phyloP scores from a whole-genome alignment of 2,797 vertebrate species.

The Hozukius guyotensis region DNA sequence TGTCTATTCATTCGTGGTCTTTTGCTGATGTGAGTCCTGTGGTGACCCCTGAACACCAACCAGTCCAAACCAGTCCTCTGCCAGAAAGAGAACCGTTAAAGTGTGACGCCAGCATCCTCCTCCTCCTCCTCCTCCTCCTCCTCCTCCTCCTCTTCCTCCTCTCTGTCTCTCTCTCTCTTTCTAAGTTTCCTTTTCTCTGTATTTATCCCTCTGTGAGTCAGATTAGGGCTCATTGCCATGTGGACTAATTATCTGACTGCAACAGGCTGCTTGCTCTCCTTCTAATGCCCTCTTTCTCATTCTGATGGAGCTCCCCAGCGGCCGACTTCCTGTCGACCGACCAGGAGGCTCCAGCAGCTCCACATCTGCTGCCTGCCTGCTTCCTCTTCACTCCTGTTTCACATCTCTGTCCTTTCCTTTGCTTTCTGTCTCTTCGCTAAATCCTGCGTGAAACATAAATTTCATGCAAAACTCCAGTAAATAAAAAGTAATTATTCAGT shows the following conservation, averaged over 20 bases:
- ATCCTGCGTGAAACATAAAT: not conserved
- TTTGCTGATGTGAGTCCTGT: slow-evolving; percentile 36
- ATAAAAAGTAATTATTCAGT: not conserved
- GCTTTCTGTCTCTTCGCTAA: not conserved
- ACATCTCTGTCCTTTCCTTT: not conserved
- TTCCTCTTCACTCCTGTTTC: not conserved
- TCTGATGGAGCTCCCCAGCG: slow-evolving; percentile 56
- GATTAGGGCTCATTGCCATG: slow-evolving; percentile 69
- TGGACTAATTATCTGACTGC: slow-evolving; percentile 77
- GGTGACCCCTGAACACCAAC: slow-evolving; percentile 30
- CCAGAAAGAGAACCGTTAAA: slow-evolving; percentile 10
- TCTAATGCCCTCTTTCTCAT: slow-evolving; percentile 64
- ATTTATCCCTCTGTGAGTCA: slow-evolving; percentile 56
- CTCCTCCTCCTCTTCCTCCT: slow-evolving; percentile 5
- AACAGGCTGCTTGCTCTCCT: slow-evolving; percentile 63
- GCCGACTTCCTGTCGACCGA: slow-evolving; percentile 60
- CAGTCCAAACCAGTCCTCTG: slow-evolving; percentile 36
- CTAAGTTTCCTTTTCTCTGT: slow-evolving; percentile 25
- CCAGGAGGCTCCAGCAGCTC: slow-evolving; percentile 36
- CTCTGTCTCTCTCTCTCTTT: slow-evolving; percentile 2
- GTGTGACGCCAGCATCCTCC: slow-evolving; percentile 1
- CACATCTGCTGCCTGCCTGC: slow-evolving; percentile 49
- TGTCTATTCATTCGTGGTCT: slow-evolving; percentile 22
- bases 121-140: slow-evolving; percentile 12
- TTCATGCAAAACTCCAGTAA: not conserved